Base-by-base conservation (phyloP, 2,797 vertebrate species). In the Sylvilagus floridanus region DNA sequence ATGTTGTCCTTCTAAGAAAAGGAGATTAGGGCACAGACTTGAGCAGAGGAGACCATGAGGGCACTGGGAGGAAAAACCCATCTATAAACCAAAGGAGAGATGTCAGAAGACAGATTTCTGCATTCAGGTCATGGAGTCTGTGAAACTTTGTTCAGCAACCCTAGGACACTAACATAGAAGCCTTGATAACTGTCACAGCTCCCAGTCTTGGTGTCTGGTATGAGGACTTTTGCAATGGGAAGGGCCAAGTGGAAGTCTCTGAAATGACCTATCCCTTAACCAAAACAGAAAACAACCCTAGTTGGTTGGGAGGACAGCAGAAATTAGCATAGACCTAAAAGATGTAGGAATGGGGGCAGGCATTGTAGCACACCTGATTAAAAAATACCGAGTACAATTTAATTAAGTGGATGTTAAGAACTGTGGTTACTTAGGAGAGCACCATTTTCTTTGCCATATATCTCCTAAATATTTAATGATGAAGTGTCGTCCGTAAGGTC, bases 41-140 rank as follows among this genome's bases (percentile, higher is more conserved):
- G 21, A 19, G 16, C 9, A 92, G 21, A 50, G 9, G 72, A 35
- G 10, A 12, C 4, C 26, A 0, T 17, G 57, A 75, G 52, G 57
- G 8, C 1, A 2, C 1, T 6, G 10, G n/a, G n/a, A 60, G 11
- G 22, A 35, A 54, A 11, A 0, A 0, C 2, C 28, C 2, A 13
- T 17, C 5, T 28, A 26, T 8, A 83, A 92, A 24, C 4, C n/a
- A 37, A 19, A n/a, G 47, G 47, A 13, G 28, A 62, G 79, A 11
- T 19, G 11, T 62, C 32, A 57, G 30, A 84, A 72, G 81, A 26
- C 24, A 32, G 1, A 35, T 69, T 71, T 69, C 66, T 69, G 3
- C 47, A 10, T 30, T 57, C 30, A 72, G 91, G 57, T 4, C 8
- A 22, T 0, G 0, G 1, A 42, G 13, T 30, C 3, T 4, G 21